Percentiles rank a stretch among this genome's conserved stretches.
Evolutionary conservation across 2,797 vertebrate species (phyloP).

Genomic region (Ctenochaetus hawaiiensis): DNA sequence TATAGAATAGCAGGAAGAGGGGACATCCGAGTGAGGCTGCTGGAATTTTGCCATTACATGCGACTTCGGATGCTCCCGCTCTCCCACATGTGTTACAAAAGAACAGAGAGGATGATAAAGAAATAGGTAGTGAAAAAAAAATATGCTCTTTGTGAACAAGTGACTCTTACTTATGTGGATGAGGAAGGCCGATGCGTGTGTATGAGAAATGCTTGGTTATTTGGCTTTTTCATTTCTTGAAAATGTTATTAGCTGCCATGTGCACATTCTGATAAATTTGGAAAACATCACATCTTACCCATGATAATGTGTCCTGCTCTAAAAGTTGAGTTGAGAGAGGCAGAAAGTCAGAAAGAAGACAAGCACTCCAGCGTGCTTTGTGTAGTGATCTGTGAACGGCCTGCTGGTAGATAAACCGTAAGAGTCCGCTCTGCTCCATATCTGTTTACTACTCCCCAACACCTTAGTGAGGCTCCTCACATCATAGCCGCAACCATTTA

Average conservation of each 20-base stretch:
- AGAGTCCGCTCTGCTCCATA: slow-evolving; percentile 73
- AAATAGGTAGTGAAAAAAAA: slow-evolving; percentile 51
- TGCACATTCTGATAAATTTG: slow-evolving; percentile 11
- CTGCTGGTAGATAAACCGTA: slow-evolving; percentile 65
- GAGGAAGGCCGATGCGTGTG: neutral
- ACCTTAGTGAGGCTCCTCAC: slow-evolving; percentile 57
- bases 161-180: neutral
- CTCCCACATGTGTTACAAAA: slow-evolving; percentile 50
- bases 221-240: neutral
- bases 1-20: slow-evolving; percentile 83
- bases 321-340: slow-evolving; percentile 13
- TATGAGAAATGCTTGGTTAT: neutral
- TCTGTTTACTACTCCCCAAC: slow-evolving; percentile 64
- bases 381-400: slow-evolving; percentile 68
- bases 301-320: slow-evolving; percentile 1
- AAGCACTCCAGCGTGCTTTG: slow-evolving; percentile 46
- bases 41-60: slow-evolving; percentile 71
- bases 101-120: slow-evolving; percentile 22
- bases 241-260: neutral
- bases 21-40: slow-evolving; percentile 73
- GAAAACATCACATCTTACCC: slow-evolving; percentile 13
- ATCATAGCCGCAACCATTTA: slow-evolving; percentile 42
- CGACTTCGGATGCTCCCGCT: slow-evolving; percentile 52
- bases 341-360: slow-evolving; percentile 48
- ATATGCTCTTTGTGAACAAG: slow-evolving; percentile 20